Conservation (phyloP, 2,797 vertebrate species). For the Gymnothorax javanicus region DNA sequence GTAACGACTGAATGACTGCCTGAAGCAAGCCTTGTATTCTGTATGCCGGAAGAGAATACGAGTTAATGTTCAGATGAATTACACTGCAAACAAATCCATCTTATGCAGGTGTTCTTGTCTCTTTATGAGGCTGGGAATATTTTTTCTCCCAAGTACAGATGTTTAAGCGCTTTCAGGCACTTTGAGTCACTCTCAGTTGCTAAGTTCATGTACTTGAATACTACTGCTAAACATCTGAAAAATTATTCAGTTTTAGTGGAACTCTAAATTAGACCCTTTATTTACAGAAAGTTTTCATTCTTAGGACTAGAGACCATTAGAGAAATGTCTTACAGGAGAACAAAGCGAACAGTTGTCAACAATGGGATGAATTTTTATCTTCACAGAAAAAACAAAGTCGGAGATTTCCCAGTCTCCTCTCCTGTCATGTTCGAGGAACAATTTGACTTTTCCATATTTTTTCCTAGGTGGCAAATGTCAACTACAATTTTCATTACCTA, state of each 20-base stretch:
- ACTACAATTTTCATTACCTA: not conserved
- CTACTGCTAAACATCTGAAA: not conserved
- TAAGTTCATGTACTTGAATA: not conserved
- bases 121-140: too few species aligned
- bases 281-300: not conserved
- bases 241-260: not conserved
- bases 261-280: not conserved
- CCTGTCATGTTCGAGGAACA: not conserved
- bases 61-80: too few species aligned
- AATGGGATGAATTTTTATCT: conserved; percentile 9
- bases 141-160: too few species aligned
- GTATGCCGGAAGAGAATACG: too few species aligned
- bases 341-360: not conserved
- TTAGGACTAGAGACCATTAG: not conserved
- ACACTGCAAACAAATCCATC: too few species aligned
- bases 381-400: conserved; percentile 1
- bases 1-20: conserved; percentile 61
- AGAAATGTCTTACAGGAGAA: not conserved
- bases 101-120: too few species aligned
- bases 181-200: too few species aligned
- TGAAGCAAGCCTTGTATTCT: not conserved
- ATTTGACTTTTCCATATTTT: not conserved
- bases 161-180: too few species aligned
- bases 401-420: not conserved
- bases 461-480: not conserved